Base-by-base conservation (phyloP, 2,797 vertebrate species). In the Xenops minutus region DNA sequence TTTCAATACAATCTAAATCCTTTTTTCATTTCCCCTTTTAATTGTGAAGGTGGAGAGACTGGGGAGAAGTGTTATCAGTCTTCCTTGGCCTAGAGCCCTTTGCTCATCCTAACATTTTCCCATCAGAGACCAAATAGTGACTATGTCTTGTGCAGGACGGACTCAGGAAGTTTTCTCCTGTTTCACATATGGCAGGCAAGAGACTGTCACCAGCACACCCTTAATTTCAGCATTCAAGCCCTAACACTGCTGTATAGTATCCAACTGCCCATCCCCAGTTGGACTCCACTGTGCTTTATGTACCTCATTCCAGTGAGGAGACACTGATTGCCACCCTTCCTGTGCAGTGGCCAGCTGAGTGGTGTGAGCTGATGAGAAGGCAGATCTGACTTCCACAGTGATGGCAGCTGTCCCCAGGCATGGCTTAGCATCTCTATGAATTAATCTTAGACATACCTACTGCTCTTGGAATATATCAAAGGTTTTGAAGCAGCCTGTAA, bases 1-100 rank as follows among this genome's bases (percentile, higher is more conserved):
- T 97, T 96, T 93, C 78, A 96, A 93, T 81, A 81, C 14, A 64
- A 54, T 86, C 90, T 82, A 66, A 88, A 89, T 95, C 63, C 51
- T 72, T 96, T 94, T 91, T 95, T 76, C 49, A 88, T 95, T 95
- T 93, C 61, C 77, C 89, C 67, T 97, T 97, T 97, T 97, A 97
- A 97, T 97, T 97, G 94, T 12, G 71, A 95, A 73, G 76, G 71
- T 88, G 74, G 32, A 16, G 48, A 92, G 66, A 88, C 15, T 39
- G 69, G 16, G 44, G 30, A 72, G 79, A 95, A 88, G 46, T 2
- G 2, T 88, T 96, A 88, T 61, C 85, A 62, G 27, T 95, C 89
- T 80, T 94, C 68, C 54, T 73, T 63, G 39, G 48, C 93, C 54
- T 82, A 80, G 14, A 88, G 10, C 39, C 88, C 39, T 88, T 89